Evolutionary conservation across 2,797 vertebrate species (phyloP).

Genomic region (Oreonectes daqikongensis): DNA sequence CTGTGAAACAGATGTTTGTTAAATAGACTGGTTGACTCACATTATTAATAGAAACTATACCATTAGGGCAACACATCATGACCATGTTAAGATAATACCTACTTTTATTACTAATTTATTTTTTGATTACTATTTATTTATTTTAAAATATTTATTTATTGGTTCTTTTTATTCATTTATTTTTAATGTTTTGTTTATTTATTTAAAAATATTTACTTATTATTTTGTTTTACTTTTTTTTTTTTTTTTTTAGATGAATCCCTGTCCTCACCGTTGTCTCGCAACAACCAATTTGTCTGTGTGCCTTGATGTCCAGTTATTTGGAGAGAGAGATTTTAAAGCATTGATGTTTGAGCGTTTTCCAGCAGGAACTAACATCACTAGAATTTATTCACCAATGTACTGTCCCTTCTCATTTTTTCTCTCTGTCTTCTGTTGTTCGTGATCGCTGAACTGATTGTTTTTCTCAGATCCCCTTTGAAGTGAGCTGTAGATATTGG

Average conservation of each 20-base stretch:
- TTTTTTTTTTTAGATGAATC: not conserved
- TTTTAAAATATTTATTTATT: too few relatives aligned
- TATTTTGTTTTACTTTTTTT: too few relatives aligned
- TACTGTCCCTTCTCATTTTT: not conserved
- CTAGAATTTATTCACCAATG: not conserved
- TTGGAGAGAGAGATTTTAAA: not conserved
- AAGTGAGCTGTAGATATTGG: slow-evolving; percentile 34
- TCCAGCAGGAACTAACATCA: not conserved
- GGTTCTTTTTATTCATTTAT: too few relatives aligned
- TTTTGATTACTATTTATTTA: too few relatives aligned
- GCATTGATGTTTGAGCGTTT: not conserved
- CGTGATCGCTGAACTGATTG: slow-evolving; percentile 8
- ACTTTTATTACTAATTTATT: too few relatives aligned
- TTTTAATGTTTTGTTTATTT: too few relatives aligned
- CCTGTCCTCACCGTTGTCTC: not conserved
- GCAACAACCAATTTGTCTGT: not conserved
- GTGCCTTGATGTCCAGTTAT: not conserved
- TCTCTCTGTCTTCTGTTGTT: not conserved
- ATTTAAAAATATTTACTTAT: too few relatives aligned
- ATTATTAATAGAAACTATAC: too few relatives aligned
- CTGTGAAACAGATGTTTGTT: too few relatives aligned
- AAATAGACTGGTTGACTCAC: too few relatives aligned
- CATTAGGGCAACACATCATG: too few relatives aligned
- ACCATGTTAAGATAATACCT: too few relatives aligned
- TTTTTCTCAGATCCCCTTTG: not conserved